These are phyloP conservation scores for Cacatua alba DNA, from an alignment of 2,113 vertebrate genomes.

Conservation along the genomic window DNA sequence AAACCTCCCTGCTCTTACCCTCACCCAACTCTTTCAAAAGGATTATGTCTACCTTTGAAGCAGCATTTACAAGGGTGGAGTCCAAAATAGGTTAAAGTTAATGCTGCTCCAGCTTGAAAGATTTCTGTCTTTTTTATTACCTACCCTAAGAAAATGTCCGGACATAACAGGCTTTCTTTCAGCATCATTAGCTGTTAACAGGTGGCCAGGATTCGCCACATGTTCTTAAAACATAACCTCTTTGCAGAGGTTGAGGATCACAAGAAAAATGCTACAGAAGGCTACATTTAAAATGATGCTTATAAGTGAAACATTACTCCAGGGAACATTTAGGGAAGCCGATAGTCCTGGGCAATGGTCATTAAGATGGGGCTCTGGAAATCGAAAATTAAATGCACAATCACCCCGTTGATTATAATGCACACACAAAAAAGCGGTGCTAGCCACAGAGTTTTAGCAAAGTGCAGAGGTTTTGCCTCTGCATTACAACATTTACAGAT, in stretches of 20 bases:
- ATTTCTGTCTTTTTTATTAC: constrained; percentile 44
- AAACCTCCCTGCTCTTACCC: background rate
- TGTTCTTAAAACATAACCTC: constrained; percentile 52
- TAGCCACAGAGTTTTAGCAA: background rate
- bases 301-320: constrained; percentile 41
- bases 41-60: constrained; percentile 48
- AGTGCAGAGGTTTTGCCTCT: background rate
- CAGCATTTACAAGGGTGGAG: background rate
- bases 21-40: constrained; percentile 7
- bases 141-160: constrained; percentile 39
- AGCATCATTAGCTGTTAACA: constrained; percentile 54
- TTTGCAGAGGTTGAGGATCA: constrained; percentile 29
- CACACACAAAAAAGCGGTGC: background rate
- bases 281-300: constrained; percentile 42
- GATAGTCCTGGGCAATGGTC: background rate
- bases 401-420: background rate
- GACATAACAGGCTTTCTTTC: constrained; percentile 35
- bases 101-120: constrained; percentile 12
- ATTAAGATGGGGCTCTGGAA: constrained; percentile 52
- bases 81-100: background rate
- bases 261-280: constrained; percentile 13
- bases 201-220: background rate
- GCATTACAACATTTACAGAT: background rate
- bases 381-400: background rate
- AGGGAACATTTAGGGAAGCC: constrained; percentile 26